Conservation (phyloP, 2,797 vertebrate species). For the Neosilurus hyrtlii region DNA sequence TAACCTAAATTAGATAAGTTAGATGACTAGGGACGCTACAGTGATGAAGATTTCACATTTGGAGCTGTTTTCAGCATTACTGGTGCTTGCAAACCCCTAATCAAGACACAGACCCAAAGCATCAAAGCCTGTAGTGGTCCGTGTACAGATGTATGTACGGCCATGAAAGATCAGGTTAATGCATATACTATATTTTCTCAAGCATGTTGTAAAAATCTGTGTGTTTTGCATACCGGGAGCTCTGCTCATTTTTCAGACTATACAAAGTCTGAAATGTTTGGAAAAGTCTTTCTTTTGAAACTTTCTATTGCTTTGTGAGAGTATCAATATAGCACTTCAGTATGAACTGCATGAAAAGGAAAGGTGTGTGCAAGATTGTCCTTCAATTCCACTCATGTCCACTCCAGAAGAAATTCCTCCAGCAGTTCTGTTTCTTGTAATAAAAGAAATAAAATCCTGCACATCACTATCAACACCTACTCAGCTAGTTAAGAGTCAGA, state of each 20-base stretch:
- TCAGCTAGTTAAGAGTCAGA: background rate
- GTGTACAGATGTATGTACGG: too few species aligned
- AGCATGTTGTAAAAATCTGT: too few species aligned
- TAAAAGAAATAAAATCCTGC: background rate
- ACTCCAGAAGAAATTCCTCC: background rate
- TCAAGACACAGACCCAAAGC: too few species aligned
- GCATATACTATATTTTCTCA: too few species aligned
- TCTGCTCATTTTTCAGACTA: background rate
- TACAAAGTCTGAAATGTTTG: background rate
- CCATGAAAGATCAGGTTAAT: too few species aligned
- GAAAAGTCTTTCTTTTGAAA: background rate
- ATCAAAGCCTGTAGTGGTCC: too few species aligned
- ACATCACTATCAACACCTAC: background rate
- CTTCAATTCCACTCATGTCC: background rate
- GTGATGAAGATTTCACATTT: too few species aligned
- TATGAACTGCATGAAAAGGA: background rate
- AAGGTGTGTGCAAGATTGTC: background rate
- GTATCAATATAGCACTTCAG: background rate
- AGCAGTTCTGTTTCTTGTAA: background rate
- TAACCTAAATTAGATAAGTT: too few species aligned
- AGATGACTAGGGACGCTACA: too few species aligned
- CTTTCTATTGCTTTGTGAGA: background rate
- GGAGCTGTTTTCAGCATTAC: too few species aligned
- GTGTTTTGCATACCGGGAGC: too few species aligned
- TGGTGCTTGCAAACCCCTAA: too few species aligned